These are phyloP conservation scores for Pollicipes pollicipes DNA, from an alignment of 1,140 invertebrate species.

Conservation along the genomic window DNA sequence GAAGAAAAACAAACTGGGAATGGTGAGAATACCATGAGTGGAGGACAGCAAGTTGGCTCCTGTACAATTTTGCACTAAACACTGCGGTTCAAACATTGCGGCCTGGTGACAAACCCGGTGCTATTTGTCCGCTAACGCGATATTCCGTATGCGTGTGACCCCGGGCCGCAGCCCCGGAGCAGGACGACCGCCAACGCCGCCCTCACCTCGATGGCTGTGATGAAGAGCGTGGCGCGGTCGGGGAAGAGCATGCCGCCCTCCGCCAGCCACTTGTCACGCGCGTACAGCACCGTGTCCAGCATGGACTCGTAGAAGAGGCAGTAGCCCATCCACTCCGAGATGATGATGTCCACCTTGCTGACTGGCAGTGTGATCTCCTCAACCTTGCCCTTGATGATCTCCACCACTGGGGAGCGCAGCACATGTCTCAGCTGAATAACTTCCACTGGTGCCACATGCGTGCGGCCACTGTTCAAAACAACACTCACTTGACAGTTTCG, in stretches of 20 bases:
- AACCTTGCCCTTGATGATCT: constrained; percentile 85
- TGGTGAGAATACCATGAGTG: too few relatives aligned
- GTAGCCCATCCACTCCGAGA: constrained; percentile 99
- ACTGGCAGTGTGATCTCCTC: constrained; percentile 42
- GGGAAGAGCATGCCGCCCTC: constrained; percentile 67
- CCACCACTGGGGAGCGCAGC: constrained; percentile 42
- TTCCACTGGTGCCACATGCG: too few relatives aligned
- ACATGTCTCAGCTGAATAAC: too few relatives aligned
- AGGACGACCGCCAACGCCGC: too few relatives aligned
- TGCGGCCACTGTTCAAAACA: background rate
- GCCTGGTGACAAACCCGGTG: too few relatives aligned
- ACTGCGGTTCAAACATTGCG: constrained; percentile 28
- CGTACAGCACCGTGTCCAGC: constrained; percentile 86
- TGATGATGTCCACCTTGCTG: constrained; percentile 72
- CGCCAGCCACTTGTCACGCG: constrained; percentile 82
- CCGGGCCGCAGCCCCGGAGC: too few relatives aligned
- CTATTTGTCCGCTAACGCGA: too few relatives aligned
- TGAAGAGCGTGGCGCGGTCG: constrained; percentile 71
- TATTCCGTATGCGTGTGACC: too few relatives aligned
- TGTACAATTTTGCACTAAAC: constrained; percentile 11
- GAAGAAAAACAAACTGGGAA: too few relatives aligned
- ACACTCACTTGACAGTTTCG: background rate
- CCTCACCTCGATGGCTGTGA: constrained; percentile 40
- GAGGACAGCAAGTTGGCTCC: too few relatives aligned
- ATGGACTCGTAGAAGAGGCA: constrained; percentile 94